phyloP scores from a whole-genome alignment of 2,797 vertebrate species.

The Tragelaphus oryx region DNA sequence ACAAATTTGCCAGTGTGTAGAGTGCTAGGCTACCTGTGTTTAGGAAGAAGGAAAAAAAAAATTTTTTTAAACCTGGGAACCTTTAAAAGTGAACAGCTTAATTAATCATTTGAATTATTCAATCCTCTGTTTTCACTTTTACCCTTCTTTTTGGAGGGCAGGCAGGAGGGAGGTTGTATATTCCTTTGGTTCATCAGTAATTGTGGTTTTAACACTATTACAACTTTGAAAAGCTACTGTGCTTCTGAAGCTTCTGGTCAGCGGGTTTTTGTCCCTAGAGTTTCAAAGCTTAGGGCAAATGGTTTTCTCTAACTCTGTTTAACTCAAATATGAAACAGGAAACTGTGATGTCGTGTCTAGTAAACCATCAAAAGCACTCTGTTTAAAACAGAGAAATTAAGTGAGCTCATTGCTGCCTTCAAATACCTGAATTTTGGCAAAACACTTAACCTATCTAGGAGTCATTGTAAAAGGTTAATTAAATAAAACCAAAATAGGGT shows the following conservation, averaged over 20 bases:
- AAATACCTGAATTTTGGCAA: slow-evolving; percentile 59
- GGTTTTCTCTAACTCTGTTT: slow-evolving; percentile 39
- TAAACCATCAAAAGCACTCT: slow-evolving; percentile 71
- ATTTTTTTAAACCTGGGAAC: not conserved
- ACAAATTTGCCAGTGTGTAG: not conserved
- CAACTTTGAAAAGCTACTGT: not conserved
- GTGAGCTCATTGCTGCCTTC: slow-evolving; percentile 70
- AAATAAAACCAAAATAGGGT: slow-evolving; percentile 21
- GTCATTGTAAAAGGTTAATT: slow-evolving; percentile 44
- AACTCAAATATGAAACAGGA: slow-evolving; percentile 62
- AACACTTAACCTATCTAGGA: slow-evolving; percentile 67
- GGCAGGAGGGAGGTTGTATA: not conserved
- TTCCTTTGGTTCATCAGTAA: not conserved
- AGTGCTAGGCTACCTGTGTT: not conserved
- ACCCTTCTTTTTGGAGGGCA: not conserved
- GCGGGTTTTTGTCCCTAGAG: not conserved
- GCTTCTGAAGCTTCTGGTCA: not conserved
- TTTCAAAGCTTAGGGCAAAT: slow-evolving; percentile 41
- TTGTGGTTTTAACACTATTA: not conserved
- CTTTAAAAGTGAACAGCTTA: not conserved
- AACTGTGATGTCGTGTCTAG: slow-evolving; percentile 74
- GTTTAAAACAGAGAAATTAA: slow-evolving; percentile 62
- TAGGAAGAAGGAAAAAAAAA: not conserved
- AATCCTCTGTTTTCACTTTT: not conserved
- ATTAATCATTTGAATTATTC: not conserved